Evolutionary conservation across 1,140 invertebrate genomes (phyloP).

Genomic region (Aleiodes sp.): DNA sequence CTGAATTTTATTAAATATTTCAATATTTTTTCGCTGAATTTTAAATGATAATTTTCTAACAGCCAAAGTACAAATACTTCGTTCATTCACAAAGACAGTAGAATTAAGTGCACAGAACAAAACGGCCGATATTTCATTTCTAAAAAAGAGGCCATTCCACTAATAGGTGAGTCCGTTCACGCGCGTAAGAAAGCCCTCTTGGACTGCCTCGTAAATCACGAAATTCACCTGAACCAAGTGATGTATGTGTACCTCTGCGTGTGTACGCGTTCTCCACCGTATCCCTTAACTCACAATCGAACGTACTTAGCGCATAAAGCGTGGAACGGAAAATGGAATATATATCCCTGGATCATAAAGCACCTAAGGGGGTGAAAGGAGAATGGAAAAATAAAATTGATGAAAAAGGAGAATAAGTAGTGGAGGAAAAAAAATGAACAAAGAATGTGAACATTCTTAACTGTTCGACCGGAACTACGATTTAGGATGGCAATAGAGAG

Average conservation of each 20-base stretch:
- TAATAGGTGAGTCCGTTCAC: constrained; percentile 13
- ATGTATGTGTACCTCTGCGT: background rate
- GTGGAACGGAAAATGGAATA: constrained; percentile 58
- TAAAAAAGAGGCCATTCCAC: background rate
- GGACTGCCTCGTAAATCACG: constrained; percentile 24
- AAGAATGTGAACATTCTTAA: constrained; percentile 30
- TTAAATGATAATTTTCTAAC: too few relatives aligned
- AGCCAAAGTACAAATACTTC: too few relatives aligned
- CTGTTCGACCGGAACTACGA: constrained; percentile 24
- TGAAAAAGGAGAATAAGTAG: background rate
- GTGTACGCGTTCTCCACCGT: too few relatives aligned
- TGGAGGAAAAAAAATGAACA: background rate
- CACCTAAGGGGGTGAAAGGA: background rate
- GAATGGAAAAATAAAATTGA: background rate
- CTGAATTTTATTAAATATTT: too few relatives aligned
- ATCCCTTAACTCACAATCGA: constrained; percentile 63
- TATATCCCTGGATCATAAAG: constrained; percentile 42
- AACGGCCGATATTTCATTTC: too few relatives aligned
- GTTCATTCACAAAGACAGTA: too few relatives aligned
- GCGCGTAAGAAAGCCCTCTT: background rate
- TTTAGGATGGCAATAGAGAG: constrained; percentile 20
- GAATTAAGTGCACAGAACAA: too few relatives aligned
- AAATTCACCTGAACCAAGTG: constrained; percentile 1
- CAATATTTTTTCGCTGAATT: too few relatives aligned
- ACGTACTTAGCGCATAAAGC: constrained; percentile 58